Evolutionary conservation across 2,888 invertebrate species (phyloP).

Genomic region (Phaonia tiefii): DNA sequence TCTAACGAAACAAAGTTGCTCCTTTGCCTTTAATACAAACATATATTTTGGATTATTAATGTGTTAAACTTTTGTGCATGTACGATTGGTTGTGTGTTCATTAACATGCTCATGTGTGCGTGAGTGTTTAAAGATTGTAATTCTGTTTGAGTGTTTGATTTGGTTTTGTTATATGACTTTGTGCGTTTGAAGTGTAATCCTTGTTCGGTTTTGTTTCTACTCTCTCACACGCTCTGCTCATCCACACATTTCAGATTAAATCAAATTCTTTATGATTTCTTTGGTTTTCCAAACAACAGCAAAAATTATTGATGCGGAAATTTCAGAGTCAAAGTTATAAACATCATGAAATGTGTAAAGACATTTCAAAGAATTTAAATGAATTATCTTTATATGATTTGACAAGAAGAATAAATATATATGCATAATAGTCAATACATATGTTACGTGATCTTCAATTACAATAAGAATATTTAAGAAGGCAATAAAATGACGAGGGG

Average conservation of each 20-base stretch:
- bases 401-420: neutral
- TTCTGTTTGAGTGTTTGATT: constrained; percentile 26
- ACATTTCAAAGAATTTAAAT: constrained; percentile 11
- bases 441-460: neutral
- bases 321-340: constrained; percentile 36
- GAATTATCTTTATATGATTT: constrained; percentile 31
- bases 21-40: constrained; percentile 9
- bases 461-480: neutral
- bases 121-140: constrained; percentile 1
- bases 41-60: constrained; percentile 27
- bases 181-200: constrained; percentile 52
- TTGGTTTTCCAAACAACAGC: constrained; percentile 25
- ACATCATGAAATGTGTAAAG: neutral
- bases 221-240: neutral
- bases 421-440: constrained; percentile 1
- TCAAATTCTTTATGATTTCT: constrained; percentile 51
- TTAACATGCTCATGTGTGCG: neutral
- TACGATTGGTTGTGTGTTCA: neutral
- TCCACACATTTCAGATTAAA: constrained; percentile 42
- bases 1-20: constrained; percentile 1
- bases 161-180: constrained; percentile 23
- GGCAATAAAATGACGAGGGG: too few relatives aligned
- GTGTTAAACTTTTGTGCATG: neutral
- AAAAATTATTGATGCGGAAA: constrained; percentile 62
- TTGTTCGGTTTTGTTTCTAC: constrained; percentile 31